A percentile compares a stretch with the other conserved stretches of the same genome.
These are phyloP conservation scores for Calyptommatus sinebrachiatus DNA, from an alignment of 2,113 vertebrate genomes.

Conservation along the genomic window DNA sequence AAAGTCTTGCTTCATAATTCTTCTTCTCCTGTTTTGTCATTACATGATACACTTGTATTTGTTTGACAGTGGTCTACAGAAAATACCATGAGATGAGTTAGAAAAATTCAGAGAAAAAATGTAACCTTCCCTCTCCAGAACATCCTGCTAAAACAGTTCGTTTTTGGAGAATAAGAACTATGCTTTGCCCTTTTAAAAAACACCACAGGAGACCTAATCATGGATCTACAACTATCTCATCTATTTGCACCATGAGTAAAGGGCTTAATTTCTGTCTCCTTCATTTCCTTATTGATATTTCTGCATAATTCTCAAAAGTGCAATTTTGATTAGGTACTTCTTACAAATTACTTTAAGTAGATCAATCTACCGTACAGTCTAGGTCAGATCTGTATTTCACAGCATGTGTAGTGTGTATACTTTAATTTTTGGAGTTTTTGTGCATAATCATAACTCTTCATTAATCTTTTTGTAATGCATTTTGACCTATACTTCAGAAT, in stretches of 20 bases:
- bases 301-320: not conserved
- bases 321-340: conserved; percentile 30
- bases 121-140: not conserved
- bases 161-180: not conserved
- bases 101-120: not conserved
- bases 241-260: not conserved
- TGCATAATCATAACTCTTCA: conserved; percentile 27
- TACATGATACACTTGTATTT: no score
- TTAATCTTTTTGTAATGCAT: conserved; percentile 12
- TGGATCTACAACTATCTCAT: not conserved
- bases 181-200: not conserved
- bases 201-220: not conserved
- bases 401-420: conserved; percentile 18
- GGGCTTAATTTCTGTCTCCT: conserved; percentile 14
- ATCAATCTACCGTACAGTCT: conserved; percentile 17
- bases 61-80: not conserved
- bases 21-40: no score
- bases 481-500: conserved; percentile 21
- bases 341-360: conserved; percentile 35
- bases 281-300: conserved; percentile 29
- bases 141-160: not conserved
- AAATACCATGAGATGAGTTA: not conserved
- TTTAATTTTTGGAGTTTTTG: conserved; percentile 25
- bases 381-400: conserved; percentile 28
- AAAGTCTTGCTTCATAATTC: no score